A percentile compares a stretch with the other conserved stretches of the same genome.
Evolutionary conservation across 2,113 vertebrate genomes (phyloP).

Genomic region (Platanista minor): DNA sequence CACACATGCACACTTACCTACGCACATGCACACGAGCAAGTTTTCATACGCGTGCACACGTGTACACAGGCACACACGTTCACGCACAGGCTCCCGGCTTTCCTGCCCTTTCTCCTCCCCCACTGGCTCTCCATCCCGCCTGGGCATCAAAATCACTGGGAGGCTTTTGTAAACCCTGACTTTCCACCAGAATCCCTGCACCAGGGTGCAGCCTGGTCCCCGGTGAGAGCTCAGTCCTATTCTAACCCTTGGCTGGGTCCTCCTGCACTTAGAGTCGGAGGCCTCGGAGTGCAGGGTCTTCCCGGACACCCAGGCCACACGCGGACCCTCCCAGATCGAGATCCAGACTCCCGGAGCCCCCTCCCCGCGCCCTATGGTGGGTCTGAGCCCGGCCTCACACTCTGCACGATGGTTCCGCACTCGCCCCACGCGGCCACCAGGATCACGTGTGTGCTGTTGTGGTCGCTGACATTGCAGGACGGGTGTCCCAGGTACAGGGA

Average conservation of each 20-base stretch:
- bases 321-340: accelerated
- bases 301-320: accelerated
- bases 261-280: not conserved
- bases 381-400: constrained; percentile 76
- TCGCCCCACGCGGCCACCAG: constrained; percentile 84
- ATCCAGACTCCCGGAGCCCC: accelerated
- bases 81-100: not conserved
- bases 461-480: constrained; percentile 79
- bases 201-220: too few species aligned
- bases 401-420: constrained; percentile 81
- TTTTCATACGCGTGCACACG: accelerated
- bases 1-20: not conserved
- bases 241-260: too few species aligned
- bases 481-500: constrained; percentile 86
- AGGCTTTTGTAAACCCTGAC: not conserved
- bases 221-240: not conserved
- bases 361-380: too few species aligned
- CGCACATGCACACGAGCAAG: not conserved
- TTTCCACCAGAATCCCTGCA: not conserved
- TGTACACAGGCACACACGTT: too few species aligned
- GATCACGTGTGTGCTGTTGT: constrained; percentile 80
- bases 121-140: not conserved
- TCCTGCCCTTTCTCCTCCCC: not conserved
- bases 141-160: accelerated
- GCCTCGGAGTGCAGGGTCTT: accelerated